Conservation (phyloP, 2,888 invertebrate species). For the Hemicrepidius hirtus region DNA sequence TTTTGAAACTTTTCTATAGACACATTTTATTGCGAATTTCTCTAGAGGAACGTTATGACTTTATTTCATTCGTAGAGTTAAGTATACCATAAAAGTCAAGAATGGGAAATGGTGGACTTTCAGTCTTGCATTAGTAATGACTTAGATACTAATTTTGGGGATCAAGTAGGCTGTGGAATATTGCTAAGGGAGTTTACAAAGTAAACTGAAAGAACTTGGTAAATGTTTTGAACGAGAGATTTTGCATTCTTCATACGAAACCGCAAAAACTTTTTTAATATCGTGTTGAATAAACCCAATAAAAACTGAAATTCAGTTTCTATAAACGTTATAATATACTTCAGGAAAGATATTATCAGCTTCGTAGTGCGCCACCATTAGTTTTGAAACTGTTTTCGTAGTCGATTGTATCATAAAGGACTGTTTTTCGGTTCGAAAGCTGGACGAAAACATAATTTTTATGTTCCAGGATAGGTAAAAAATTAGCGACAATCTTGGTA, state of each 20-base stretch:
- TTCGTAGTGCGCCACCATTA: not conserved
- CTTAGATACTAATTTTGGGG: slow-evolving; percentile 8
- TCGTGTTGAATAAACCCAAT: no score
- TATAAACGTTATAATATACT: no score
- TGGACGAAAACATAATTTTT: no score
- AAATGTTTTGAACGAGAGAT: not conserved
- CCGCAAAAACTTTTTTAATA: no score
- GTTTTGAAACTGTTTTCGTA: no score
- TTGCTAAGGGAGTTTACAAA: slow-evolving; percentile 1
- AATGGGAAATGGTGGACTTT: slow-evolving; percentile 17
- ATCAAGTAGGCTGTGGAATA: not conserved
- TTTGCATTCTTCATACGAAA: not conserved
- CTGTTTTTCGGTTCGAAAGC: no score
- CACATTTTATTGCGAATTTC: slow-evolving; percentile 7
- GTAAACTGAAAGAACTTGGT: not conserved
- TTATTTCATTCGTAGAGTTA: slow-evolving; percentile 13
- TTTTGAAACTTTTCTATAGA: not conserved
- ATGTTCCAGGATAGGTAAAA: no score
- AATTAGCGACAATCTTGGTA: no score
- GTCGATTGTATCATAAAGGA: no score
- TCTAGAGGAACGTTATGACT: not conserved
- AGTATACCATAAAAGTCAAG: slow-evolving; percentile 18
- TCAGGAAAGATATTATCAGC: not conserved
- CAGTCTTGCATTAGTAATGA: slow-evolving; percentile 15
- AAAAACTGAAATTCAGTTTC: no score